Conservation (phyloP, 1,140 invertebrate genomes). For the Adelges cooleyi region DNA sequence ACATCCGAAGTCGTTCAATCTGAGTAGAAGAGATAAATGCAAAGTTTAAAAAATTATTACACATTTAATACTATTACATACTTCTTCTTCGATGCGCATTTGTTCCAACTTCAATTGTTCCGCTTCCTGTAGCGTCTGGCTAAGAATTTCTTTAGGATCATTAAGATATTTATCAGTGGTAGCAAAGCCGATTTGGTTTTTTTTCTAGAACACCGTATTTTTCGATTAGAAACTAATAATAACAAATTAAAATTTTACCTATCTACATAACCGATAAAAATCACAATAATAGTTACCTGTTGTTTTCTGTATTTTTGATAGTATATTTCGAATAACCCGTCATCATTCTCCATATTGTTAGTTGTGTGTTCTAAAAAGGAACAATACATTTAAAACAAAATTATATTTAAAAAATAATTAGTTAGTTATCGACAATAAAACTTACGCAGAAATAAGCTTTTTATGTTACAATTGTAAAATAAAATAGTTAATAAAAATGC, state of each 20-base stretch:
- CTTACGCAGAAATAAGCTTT: too few species aligned
- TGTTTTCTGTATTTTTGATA: not conserved
- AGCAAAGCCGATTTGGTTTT: too few species aligned
- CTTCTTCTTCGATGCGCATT: constrained; percentile 9
- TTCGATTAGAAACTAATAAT: too few species aligned
- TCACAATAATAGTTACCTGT: not conserved
- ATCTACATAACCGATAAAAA: too few species aligned
- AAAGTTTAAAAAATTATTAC: too few species aligned
- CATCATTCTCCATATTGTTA: not conserved
- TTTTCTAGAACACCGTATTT: too few species aligned
- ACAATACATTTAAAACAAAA: constrained; percentile 8
- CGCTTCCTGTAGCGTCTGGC: constrained; percentile 5
- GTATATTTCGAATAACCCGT: constrained; percentile 17
- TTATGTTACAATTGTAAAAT: too few species aligned
- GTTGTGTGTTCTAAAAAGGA: not conserved
- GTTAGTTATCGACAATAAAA: too few species aligned
- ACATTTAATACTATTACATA: not conserved
- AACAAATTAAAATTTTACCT: too few species aligned
- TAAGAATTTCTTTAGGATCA: not conserved
- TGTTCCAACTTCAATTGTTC: constrained; percentile 17
- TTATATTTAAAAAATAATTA: too few species aligned
- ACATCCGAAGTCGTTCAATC: not conserved
- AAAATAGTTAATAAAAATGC: too few species aligned
- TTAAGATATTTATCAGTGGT: too few species aligned
- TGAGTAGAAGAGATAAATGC: not conserved